These are phyloP conservation scores for Aleiodes alternator DNA, from an alignment of 2,888 invertebrate species.

Conservation along the genomic window DNA sequence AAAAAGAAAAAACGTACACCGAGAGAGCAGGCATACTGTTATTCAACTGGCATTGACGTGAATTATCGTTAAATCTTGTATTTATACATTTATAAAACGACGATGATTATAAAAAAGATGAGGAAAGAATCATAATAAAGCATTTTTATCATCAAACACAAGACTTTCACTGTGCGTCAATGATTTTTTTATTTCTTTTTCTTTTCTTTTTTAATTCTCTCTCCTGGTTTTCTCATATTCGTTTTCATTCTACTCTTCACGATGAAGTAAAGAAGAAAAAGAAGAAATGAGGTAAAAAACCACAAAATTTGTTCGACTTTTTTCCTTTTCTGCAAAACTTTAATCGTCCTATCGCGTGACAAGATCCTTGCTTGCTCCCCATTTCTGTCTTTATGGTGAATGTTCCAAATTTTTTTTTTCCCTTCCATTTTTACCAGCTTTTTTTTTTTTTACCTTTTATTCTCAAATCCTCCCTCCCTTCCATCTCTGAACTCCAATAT, in stretches of 20 bases:
- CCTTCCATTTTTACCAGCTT: too few species aligned
- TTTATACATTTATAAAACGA: neutral
- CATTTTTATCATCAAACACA: neutral
- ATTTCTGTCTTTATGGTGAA: slow-evolving; percentile 31
- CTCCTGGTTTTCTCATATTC: slow-evolving; percentile 26
- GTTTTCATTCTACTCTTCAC: slow-evolving; percentile 13
- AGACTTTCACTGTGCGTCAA: slow-evolving; percentile 9
- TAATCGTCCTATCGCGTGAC: slow-evolving; percentile 50
- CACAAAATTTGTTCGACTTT: slow-evolving; percentile 33
- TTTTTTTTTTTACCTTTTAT: slow-evolving; percentile 19
- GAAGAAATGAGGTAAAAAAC: neutral
- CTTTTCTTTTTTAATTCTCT: slow-evolving; percentile 2
- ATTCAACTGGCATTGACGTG: slow-evolving; percentile 2
- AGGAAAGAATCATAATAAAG: slow-evolving; percentile 9
- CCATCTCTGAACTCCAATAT: slow-evolving; percentile 35
- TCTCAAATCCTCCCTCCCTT: slow-evolving; percentile 20
- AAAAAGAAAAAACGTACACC: neutral
- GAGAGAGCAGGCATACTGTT: too few species aligned
- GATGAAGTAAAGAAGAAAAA: slow-evolving; percentile 26
- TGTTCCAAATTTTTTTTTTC: slow-evolving; percentile 8
- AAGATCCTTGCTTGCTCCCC: slow-evolving; percentile 28
- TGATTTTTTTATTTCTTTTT: neutral
- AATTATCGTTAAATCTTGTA: slow-evolving; percentile 3
- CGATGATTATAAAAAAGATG: slow-evolving; percentile 1
- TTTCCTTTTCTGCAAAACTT: slow-evolving; percentile 43